A percentile compares a stretch with the other conserved stretches of the same genome.
Conservation (phyloP, 2,888 invertebrate species). For the Seira musarum region DNA sequence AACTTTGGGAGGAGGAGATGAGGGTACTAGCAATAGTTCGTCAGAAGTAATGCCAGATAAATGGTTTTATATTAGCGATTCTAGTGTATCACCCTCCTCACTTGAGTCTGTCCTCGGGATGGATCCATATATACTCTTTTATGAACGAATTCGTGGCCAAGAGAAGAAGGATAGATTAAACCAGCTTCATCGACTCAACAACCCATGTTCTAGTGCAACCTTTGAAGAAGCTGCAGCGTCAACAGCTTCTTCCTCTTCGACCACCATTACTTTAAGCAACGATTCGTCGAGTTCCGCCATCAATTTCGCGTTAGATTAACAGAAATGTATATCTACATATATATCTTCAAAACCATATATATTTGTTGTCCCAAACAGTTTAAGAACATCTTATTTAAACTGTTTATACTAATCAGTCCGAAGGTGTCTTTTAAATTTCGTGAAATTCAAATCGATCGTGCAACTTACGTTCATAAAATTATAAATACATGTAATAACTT, state of each 20-base stretch:
- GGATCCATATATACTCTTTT: conserved; percentile 97
- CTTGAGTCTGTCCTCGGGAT: conserved; percentile 86
- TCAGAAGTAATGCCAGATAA: conserved; percentile 75
- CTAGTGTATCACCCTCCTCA: conserved; percentile 85
- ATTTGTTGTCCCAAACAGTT: conserved; percentile 12
- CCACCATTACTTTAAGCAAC: conserved; percentile 12
- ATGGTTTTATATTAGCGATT: conserved; percentile 97
- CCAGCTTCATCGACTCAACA: conserved; percentile 35
- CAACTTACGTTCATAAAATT: too few relatives aligned
- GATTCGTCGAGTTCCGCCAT: not conserved
- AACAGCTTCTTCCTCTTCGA: conserved; percentile 29
- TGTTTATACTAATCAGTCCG: not conserved
- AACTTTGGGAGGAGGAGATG: not conserved
- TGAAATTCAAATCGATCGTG: too few relatives aligned
- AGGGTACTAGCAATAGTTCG: conserved; percentile 14
- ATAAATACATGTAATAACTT: not conserved
- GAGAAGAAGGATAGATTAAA: conserved; percentile 55
- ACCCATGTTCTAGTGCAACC: conserved; percentile 24
- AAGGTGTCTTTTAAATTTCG: not conserved
- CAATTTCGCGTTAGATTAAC: conserved; percentile 36
- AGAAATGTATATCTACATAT: not conserved
- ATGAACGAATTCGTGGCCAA: conserved; percentile 83
- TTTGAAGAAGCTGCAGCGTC: conserved; percentile 27
- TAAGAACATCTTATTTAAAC: not conserved
- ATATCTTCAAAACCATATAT: not conserved